Percentiles rank a stretch among this genome's conserved stretches.
Evolutionary conservation across 2,113 vertebrate species (phyloP).

Genomic region (Rhynchopsitta pachyrhyncha): DNA sequence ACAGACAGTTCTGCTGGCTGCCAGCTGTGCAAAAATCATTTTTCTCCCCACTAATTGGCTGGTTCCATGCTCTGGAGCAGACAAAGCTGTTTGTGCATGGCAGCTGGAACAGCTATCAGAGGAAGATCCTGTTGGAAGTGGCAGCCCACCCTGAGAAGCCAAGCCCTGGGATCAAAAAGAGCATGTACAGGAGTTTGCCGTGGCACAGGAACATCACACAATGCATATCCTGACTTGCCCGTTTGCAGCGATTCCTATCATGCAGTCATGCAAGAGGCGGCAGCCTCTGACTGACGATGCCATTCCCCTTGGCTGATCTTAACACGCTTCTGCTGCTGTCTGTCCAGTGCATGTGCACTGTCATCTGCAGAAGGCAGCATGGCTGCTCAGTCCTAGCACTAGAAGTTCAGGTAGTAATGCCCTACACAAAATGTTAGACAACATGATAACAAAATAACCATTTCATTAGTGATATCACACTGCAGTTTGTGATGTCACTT

Average conservation of each 20-base stretch:
- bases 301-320: background rate
- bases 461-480: background rate
- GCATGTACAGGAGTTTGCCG: background rate
- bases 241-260: background rate
- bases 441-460: background rate
- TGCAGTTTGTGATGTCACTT: background rate
- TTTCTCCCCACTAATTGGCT: background rate
- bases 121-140: background rate
- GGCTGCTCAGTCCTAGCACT: background rate
- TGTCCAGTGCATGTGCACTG: rapidly evolving
- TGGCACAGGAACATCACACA: background rate
- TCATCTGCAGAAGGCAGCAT: background rate
- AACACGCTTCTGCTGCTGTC: background rate
- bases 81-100: background rate
- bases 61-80: background rate
- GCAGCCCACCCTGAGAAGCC: background rate
- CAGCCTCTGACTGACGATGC: background rate
- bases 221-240: background rate
- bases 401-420: background rate
- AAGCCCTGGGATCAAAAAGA: background rate
- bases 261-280: background rate
- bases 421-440: background rate
- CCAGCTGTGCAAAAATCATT: background rate
- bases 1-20: background rate
- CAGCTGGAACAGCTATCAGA: background rate